Conservation (phyloP, 2,113 vertebrate species). For the Dromas ardeola region DNA sequence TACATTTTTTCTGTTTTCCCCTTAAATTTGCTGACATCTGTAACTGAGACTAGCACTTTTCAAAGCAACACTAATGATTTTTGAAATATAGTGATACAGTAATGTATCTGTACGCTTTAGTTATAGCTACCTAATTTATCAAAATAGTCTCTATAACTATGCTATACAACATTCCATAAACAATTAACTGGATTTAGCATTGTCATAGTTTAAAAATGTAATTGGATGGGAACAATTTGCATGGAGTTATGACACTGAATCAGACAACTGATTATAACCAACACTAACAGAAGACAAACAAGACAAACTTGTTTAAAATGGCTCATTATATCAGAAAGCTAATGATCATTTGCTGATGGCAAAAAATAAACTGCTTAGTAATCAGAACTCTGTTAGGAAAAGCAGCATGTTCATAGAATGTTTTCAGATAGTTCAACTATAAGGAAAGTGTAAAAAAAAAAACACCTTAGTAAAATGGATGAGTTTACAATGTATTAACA, state of each 20-base stretch:
- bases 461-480: fast-evolving
- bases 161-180: background rate
- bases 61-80: background rate
- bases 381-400: background rate
- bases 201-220: slow-evolving; percentile 7
- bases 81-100: background rate
- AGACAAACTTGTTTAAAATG: background rate
- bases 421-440: background rate
- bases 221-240: slow-evolving; percentile 24
- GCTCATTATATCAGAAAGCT: background rate
- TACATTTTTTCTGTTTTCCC: background rate
- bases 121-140: background rate
- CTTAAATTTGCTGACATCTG: background rate
- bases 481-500: background rate
- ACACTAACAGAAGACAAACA: background rate
- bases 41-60: background rate
- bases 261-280: background rate
- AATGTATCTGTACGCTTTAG: background rate
- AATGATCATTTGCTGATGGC: background rate
- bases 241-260: slow-evolving; percentile 18
- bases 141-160: background rate
- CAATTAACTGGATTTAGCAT: slow-evolving; percentile 17
- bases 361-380: background rate
- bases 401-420: background rate
- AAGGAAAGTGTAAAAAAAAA: background rate